These are phyloP conservation scores for Leptinotarsa texana DNA, from an alignment of 1,140 invertebrate genomes.

Conservation along the genomic window DNA sequence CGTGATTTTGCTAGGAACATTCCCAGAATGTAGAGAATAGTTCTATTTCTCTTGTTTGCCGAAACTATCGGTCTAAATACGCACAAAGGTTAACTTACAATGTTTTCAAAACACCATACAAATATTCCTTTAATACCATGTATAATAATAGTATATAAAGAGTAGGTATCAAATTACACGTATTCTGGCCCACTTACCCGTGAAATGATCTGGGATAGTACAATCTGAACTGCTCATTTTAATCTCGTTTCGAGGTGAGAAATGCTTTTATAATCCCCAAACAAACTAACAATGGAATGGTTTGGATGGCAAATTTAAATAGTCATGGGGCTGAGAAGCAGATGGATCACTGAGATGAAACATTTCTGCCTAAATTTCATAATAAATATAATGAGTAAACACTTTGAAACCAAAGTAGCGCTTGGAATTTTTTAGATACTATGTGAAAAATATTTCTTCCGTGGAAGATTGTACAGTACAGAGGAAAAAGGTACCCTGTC, in stretches of 20 bases:
- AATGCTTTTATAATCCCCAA: constrained; percentile 18
- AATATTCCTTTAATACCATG: background rate
- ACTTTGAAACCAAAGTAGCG: too few relatives aligned
- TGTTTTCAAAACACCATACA: constrained; percentile 1
- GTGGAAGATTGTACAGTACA: too few relatives aligned
- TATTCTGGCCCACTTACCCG: constrained; percentile 16
- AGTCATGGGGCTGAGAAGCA: constrained; percentile 1
- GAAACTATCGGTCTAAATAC: too few relatives aligned
- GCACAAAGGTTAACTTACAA: background rate
- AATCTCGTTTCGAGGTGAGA: constrained; percentile 23
- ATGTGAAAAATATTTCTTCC: too few relatives aligned
- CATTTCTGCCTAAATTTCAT: background rate
- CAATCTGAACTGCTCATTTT: constrained; percentile 23
- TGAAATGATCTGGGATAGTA: constrained; percentile 16
- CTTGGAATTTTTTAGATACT: too few relatives aligned
- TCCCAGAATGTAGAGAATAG: too few relatives aligned
- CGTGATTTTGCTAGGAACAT: too few relatives aligned
- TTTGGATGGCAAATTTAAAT: background rate
- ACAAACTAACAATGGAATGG: constrained; percentile 15
- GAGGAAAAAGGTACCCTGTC: too few relatives aligned
- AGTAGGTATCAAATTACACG: constrained; percentile 14
- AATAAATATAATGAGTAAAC: too few relatives aligned
- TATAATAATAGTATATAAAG: constrained; percentile 14
- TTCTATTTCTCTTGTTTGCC: too few relatives aligned
- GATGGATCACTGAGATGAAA: background rate